Evolutionary conservation across 2,888 invertebrate genomes (phyloP).

Genomic region (Drosophila anomalata): DNA sequence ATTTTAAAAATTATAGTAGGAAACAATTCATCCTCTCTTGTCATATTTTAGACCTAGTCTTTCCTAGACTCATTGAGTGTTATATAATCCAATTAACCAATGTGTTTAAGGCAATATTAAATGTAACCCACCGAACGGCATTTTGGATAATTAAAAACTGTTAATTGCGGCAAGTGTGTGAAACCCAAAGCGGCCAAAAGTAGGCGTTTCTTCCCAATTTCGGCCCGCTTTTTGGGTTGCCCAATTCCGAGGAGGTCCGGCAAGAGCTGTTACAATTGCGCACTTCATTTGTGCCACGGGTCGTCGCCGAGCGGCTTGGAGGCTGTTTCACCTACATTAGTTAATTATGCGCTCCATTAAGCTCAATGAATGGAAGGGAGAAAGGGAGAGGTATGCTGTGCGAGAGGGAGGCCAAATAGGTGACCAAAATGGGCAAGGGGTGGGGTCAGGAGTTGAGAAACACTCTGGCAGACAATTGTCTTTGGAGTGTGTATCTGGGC

Average conservation of each 20-base stretch:
- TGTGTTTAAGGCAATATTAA: constrained; percentile 35
- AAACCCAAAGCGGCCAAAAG: constrained; percentile 16
- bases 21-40: background rate
- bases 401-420: constrained; percentile 1
- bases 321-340: constrained; percentile 64
- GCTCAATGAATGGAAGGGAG: constrained; percentile 41
- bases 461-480: constrained; percentile 31
- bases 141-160: constrained; percentile 34
- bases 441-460: constrained; percentile 41
- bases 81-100: constrained; percentile 37
- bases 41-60: background rate
- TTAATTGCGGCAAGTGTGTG: constrained; percentile 35
- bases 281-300: constrained; percentile 66
- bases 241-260: constrained; percentile 37
- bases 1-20: too few species aligned
- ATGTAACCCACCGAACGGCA: constrained; percentile 42
- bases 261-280: constrained; percentile 61
- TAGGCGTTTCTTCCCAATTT: constrained; percentile 27
- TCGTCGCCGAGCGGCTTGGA: constrained; percentile 50
- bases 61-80: background rate
- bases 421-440: constrained; percentile 15
- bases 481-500: constrained; percentile 25
- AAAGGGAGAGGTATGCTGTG: constrained; percentile 5
- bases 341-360: constrained; percentile 75
- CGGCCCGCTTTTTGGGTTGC: constrained; percentile 37